Base-by-base conservation (phyloP, 2,113 vertebrate species). In the Cranoglanis bouderius region DNA sequence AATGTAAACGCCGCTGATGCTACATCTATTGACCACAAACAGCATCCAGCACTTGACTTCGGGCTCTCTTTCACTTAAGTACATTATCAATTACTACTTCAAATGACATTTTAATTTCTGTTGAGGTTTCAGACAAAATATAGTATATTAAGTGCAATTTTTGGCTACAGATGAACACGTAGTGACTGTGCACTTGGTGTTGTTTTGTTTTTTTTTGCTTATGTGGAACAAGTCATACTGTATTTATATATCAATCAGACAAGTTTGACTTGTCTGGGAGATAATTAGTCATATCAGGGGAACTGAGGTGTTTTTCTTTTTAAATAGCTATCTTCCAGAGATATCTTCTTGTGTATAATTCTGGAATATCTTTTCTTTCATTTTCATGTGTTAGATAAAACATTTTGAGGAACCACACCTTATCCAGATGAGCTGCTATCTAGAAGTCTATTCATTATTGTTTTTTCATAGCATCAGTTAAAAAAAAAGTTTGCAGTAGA, bases 31-130 rank as follows among this genome's bases (percentile, higher is more conserved):
- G 86, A 87, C 77, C 86, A 87, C 77, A 70, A 55, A 67, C 35
- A 80, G n/a, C 61, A 35, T 43, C 43, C 38, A 40, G 24, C 49
- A 70, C 77, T 87, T 92, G 91, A 93, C 93, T 91, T 93, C 90
- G 70, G 49, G 77, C 85, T 57, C 55, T 46, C 59, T n/a, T 55
- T 67, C 29, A 82, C 32, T 87, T 87, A 55, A 82, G 26, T 74
- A 38, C 35, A 51, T 78, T 83, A 61, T 83, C 32, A 26, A 55
- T 67, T 40, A 51, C 83, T 93, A 92, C 92, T 78, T 85, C 89
- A 91, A 92, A 91, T 89, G 46, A n/a, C 85, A 61, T 81, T 59
- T 51, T 59, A 6, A 65, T n/a, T 70, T 43, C 61, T 40, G 32
- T 70, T 49, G 55, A 65, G 57, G 7, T 49, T 65, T 82, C 75